phyloP scores from a whole-genome alignment of 2,797 vertebrate genomes.

The Cuculus canorus region DNA sequence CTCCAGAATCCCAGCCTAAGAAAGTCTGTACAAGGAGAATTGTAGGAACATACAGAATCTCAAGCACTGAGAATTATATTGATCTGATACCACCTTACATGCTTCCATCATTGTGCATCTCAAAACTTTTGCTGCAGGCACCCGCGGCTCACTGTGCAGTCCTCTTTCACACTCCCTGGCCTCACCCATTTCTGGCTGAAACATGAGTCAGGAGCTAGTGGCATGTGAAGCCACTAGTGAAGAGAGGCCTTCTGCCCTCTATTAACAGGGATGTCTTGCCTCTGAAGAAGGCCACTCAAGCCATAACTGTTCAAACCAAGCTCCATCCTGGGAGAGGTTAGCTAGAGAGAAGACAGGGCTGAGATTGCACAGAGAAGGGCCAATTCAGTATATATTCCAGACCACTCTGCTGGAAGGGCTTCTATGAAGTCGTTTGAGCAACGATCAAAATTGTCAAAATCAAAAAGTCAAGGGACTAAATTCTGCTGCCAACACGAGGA shows the following conservation, averaged over 20 bases:
- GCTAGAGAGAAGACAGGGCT: not conserved
- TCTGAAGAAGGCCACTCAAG: not conserved
- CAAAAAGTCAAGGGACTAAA: too few relatives aligned
- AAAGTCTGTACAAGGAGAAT: not conserved
- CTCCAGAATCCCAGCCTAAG: not conserved
- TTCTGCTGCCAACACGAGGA: not conserved
- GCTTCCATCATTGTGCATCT: not conserved
- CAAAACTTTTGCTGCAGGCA: not conserved
- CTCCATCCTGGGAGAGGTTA: not conserved
- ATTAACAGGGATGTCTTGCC: not conserved
- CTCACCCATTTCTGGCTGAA: not conserved
- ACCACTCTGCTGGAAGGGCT: not conserved
- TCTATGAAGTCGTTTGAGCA: not conserved
- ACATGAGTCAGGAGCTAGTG: not conserved
- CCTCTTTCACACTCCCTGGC: not conserved
- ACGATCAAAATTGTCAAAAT: not conserved
- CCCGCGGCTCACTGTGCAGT: rapidly evolving
- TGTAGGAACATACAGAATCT: not conserved
- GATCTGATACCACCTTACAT: not conserved
- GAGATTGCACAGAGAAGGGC: not conserved
- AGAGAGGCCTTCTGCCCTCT: not conserved
- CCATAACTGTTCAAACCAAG: not conserved
- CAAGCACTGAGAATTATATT: not conserved
- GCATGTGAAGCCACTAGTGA: not conserved
- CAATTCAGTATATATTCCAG: not conserved